Conservation (phyloP, 2,113 vertebrate genomes). For the Neoarius graeffei region DNA sequence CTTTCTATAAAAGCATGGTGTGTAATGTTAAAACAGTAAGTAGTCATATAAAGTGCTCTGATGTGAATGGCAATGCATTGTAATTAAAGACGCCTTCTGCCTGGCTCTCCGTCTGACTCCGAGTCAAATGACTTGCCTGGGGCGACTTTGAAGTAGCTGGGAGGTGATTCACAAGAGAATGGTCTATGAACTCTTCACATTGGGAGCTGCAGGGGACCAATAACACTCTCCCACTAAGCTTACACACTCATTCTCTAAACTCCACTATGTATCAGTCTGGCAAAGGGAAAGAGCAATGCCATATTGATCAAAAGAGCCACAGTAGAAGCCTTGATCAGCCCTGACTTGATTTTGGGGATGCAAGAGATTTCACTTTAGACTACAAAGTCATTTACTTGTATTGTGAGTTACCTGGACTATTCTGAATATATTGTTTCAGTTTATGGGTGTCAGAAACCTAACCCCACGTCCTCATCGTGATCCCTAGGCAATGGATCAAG, state of each 20-base stretch:
- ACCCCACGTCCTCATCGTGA: no score
- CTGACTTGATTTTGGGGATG: not conserved
- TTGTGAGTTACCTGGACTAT: not conserved
- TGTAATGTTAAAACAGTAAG: constrained; percentile 9
- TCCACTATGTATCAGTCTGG: constrained; percentile 16
- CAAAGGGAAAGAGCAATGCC: constrained; percentile 27
- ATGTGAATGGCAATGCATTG: constrained; percentile 8
- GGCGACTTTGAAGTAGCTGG: constrained; percentile 35
- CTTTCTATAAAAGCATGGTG: not conserved
- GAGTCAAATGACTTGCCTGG: constrained; percentile 5
- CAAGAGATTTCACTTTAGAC: not conserved
- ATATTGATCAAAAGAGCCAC: constrained; percentile 41
- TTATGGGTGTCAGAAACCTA: no score
- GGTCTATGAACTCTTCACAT: constrained; percentile 28
- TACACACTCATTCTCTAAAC: constrained; percentile 38
- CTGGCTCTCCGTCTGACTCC: not conserved
- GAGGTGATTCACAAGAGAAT: constrained; percentile 43
- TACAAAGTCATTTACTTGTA: not conserved
- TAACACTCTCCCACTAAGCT: constrained; percentile 34
- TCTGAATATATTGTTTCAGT: not conserved
- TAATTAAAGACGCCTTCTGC: constrained; percentile 12
- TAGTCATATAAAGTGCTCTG: constrained; percentile 15
- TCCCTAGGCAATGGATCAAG: no score
- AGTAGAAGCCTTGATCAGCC: constrained; percentile 31
- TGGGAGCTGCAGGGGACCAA: constrained; percentile 20